Base-by-base conservation (phyloP, 2,888 invertebrate species). In the Xanthorhoe spadicearia region DNA sequence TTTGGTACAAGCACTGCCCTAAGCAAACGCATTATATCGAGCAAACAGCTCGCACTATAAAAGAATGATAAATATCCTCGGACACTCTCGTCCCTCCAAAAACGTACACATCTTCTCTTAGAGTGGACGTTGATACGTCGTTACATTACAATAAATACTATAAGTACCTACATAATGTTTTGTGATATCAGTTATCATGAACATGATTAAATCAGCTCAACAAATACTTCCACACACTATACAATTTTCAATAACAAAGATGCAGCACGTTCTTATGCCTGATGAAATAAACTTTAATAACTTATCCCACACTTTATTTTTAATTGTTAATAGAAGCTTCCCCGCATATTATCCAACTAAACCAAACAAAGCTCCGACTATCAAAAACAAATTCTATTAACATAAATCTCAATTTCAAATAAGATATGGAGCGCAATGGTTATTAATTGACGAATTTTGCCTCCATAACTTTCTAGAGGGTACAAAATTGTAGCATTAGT, bases 1-100 rank as follows among this genome's bases (percentile, higher is more conserved):
- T 87, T 82, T 83, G 68, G 73, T 76, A 74, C 76, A 61, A 75
- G 72, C 73, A 67, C 70, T 69, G 77, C 72, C 89, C 89, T 88
- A 86, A 87, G 81, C 83, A 90, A 90, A 90, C 89, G 78, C 75
- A 77, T 83, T 78, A 83, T 80, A 81, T 79, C 77, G 83, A 80
- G 75, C 83, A 89, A 89, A 90, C 88, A 89, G 74, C 72, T 71
- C 73, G 74, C 72, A 78, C 77, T 81, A 82, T 80, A 81, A 83
- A 82, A 81, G 77, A 82, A 80, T 80, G 79, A 83, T 82, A 43
- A 82, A 80, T 80, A 77, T 79, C 74, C 68, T 69, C 71, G 68
- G 76, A 79, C 80, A 81, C 77, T 79, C 67, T 71, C 71, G 68
- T 69, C 75, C 77, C 74, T 70, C 70, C 56, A 60, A 64, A 66